phyloP scores from a whole-genome alignment of 2,888 invertebrate genomes.

The Argyresthia goedartella region DNA sequence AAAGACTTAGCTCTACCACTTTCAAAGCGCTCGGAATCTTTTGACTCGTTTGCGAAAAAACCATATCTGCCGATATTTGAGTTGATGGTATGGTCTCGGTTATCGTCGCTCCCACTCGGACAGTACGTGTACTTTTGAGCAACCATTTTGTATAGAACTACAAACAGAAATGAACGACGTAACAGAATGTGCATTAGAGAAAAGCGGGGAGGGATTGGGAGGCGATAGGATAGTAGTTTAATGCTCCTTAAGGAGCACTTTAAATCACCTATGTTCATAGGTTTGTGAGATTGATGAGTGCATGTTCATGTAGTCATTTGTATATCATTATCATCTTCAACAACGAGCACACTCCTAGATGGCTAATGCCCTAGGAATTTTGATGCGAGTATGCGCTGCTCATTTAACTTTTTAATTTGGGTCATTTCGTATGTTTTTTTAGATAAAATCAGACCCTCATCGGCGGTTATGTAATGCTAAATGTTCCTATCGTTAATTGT shows the following conservation, averaged over 20 bases:
- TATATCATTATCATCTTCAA: neutral
- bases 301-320: neutral
- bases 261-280: neutral
- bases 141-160: conserved; percentile 72
- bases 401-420: no score
- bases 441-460: no score
- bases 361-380: no score
- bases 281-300: no score
- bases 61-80: conserved; percentile 65
- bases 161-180: conserved; percentile 71
- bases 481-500: no score
- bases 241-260: conserved; percentile 3
- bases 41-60: conserved; percentile 68
- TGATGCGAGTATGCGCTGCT: no score
- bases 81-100: conserved; percentile 53
- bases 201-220: conserved; percentile 28
- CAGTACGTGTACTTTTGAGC: conserved; percentile 61
- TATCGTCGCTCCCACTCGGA: conserved; percentile 66
- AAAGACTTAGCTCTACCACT: conserved; percentile 65
- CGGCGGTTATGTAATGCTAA: no score
- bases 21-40: conserved; percentile 63
- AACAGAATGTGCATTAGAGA: conserved; percentile 64
- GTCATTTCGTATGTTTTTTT: no score
- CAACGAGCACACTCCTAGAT: no score
- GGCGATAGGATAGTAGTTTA: conserved; percentile 13